Evolutionary conservation across 2,888 invertebrate species (phyloP).

Genomic region (Macroteleia sp.): DNA sequence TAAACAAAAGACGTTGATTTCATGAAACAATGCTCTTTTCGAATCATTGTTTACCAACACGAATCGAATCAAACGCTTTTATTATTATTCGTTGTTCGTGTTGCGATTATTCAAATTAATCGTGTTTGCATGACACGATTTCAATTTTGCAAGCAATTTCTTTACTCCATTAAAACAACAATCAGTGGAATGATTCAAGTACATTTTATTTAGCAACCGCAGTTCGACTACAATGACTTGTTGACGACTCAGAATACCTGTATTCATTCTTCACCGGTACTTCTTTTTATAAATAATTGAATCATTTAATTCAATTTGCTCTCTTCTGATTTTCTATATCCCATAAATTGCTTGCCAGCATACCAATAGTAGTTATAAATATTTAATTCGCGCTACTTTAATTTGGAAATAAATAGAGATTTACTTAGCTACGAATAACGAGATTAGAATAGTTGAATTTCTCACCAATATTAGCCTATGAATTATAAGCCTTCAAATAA

Average conservation of each 20-base stretch:
- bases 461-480: too few relatives aligned
- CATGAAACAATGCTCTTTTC: conserved; percentile 25
- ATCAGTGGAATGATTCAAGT: conserved; percentile 7
- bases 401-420: too few relatives aligned
- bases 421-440: too few relatives aligned
- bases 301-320: conserved; percentile 29
- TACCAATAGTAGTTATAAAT: too few relatives aligned
- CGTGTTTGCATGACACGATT: conserved; percentile 16
- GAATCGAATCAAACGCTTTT: conserved; percentile 18
- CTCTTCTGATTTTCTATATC: conserved; percentile 10
- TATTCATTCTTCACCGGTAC: neutral
- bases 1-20: conserved; percentile 26
- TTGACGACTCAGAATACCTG: conserved; percentile 11
- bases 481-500: too few relatives aligned
- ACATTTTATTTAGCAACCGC: conserved; percentile 7
- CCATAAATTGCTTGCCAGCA: too few relatives aligned
- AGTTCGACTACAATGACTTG: conserved; percentile 16
- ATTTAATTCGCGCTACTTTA: too few relatives aligned
- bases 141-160: conserved; percentile 7
- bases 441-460: too few relatives aligned
- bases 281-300: conserved; percentile 18
- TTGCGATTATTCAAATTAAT: conserved; percentile 25
- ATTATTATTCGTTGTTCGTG: conserved; percentile 9
- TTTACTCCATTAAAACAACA: conserved; percentile 9
- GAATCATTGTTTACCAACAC: conserved; percentile 34